A percentile compares a stretch with the other conserved stretches of the same genome.
Evolutionary conservation across 2,888 invertebrate genomes (phyloP).

Genomic region (Abscondita cerata): DNA sequence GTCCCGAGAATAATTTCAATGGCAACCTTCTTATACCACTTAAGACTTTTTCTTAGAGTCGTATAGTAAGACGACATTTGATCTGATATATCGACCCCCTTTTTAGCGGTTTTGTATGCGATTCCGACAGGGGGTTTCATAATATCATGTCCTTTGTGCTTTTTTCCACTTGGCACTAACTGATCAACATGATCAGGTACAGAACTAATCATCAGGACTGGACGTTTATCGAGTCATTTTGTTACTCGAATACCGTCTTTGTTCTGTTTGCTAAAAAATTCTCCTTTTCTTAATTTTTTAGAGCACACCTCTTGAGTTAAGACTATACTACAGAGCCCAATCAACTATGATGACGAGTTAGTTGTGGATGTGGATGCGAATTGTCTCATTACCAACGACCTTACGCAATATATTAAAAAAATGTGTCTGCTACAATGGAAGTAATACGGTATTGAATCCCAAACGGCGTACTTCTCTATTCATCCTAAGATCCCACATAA

Average conservation of each 20-base stretch:
- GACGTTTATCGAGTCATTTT: conserved; percentile 1
- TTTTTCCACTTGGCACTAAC: neutral
- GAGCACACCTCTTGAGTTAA: too few species aligned
- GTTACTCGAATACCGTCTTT: neutral
- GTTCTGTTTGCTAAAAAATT: neutral
- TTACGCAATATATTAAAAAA: too few species aligned
- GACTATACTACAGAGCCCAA: too few species aligned
- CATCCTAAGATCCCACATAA: too few species aligned
- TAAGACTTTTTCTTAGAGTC: conserved; percentile 1
- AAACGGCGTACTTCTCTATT: too few species aligned
- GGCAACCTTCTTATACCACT: conserved; percentile 14
- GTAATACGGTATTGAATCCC: too few species aligned
- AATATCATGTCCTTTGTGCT: neutral
- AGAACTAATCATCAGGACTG: conserved; percentile 3
- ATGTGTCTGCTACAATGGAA: too few species aligned
- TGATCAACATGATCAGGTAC: neutral
- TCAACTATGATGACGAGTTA: too few species aligned
- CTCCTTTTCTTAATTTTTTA: conserved; percentile 7
- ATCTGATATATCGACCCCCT: conserved; percentile 10
- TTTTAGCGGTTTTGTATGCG: conserved; percentile 8
- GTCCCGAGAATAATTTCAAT: conserved; percentile 3
- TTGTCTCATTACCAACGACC: neutral
- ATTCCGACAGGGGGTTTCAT: too few species aligned
- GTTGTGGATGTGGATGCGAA: too few species aligned
- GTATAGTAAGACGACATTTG: conserved; percentile 17